Percentiles rank a stretch among this genome's conserved stretches.
These are phyloP conservation scores for Atopsyche davidsoni DNA, from an alignment of 1,140 invertebrate genomes.

Conservation along the genomic window DNA sequence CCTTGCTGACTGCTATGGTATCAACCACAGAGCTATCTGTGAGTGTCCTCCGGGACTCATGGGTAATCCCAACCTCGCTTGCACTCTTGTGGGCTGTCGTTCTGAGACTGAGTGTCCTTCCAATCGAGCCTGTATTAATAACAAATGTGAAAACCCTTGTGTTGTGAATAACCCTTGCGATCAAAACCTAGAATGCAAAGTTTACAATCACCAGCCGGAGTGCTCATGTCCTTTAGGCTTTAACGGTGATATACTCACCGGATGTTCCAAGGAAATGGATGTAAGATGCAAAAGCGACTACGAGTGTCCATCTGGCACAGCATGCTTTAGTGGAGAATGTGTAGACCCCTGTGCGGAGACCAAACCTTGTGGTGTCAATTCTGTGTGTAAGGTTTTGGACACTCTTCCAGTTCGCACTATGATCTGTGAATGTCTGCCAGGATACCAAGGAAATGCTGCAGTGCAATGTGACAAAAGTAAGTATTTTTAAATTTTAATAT, in stretches of 20 bases:
- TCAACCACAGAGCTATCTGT: slow-evolving; percentile 73
- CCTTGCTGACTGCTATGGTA: slow-evolving; percentile 66
- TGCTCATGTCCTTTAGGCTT: slow-evolving; percentile 76
- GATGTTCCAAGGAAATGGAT: slow-evolving; percentile 57
- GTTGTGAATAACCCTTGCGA: slow-evolving; percentile 58
- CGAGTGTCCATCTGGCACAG: slow-evolving; percentile 76
- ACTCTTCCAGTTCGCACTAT: slow-evolving; percentile 79
- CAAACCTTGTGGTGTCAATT: slow-evolving; percentile 75
- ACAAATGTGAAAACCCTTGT: slow-evolving; percentile 73
- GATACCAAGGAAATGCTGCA: slow-evolving; percentile 76
- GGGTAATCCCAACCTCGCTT: slow-evolving; percentile 73
- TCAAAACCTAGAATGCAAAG: slow-evolving; percentile 63
- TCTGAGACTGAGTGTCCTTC: slow-evolving; percentile 68
- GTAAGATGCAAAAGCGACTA: slow-evolving; percentile 66
- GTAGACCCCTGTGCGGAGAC: slow-evolving; percentile 76
- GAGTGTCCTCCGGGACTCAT: slow-evolving; percentile 72
- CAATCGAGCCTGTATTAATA: slow-evolving; percentile 72
- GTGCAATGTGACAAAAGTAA: slow-evolving; percentile 67
- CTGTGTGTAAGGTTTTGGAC: slow-evolving; percentile 72
- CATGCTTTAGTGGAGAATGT: slow-evolving; percentile 75
- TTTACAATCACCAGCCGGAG: slow-evolving; percentile 67
- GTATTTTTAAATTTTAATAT: slow-evolving; percentile 31
- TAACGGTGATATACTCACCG: slow-evolving; percentile 56
- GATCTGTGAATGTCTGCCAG: slow-evolving; percentile 81
- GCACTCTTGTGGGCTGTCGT: slow-evolving; percentile 70